phyloP scores from a whole-genome alignment of 2,797 vertebrate genomes.

The Clarias fuscus region DNA sequence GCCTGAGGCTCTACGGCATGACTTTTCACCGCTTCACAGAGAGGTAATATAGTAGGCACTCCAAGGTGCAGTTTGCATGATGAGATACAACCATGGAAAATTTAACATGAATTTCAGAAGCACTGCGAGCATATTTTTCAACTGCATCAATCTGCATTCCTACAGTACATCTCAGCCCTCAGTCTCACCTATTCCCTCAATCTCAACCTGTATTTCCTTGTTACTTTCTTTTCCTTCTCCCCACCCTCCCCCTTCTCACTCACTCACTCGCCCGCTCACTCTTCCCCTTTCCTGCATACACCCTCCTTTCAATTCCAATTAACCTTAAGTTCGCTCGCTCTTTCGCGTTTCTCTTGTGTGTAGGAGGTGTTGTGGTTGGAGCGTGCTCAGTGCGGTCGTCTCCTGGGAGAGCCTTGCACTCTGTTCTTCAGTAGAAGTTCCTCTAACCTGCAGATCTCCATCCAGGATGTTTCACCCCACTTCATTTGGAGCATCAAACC shows the following conservation, averaged over 20 bases:
- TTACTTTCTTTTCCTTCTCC: background rate
- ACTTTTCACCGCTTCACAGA: background rate
- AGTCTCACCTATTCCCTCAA: background rate
- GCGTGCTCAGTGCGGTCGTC: conserved; percentile 84
- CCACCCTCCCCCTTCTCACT: background rate
- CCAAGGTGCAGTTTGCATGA: background rate
- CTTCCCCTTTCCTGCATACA: background rate
- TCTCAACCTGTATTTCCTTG: background rate
- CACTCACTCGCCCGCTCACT: background rate
- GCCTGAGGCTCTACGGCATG: background rate
- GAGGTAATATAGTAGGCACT: background rate
- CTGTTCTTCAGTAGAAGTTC: conserved; percentile 90
- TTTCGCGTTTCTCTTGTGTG: background rate
- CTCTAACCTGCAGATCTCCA: conserved; percentile 94
- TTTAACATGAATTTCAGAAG: conserved; percentile 14
- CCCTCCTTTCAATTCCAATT: background rate
- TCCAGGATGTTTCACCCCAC: conserved; percentile 89
- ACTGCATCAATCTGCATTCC: background rate
- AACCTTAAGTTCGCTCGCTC: background rate
- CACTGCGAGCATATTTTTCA: background rate
- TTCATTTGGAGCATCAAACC: conserved; percentile 98
- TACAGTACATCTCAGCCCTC: background rate
- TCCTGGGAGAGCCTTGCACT: conserved; percentile 92
- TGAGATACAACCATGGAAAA: background rate
- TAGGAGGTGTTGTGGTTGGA: conserved; percentile 92